A percentile compares a stretch with the other conserved stretches of the same genome.
These are phyloP conservation scores for Hormiphora californensis DNA, from an alignment of 37 sponge, comb jelly and placozoan species.

Conservation along the genomic window DNA sequence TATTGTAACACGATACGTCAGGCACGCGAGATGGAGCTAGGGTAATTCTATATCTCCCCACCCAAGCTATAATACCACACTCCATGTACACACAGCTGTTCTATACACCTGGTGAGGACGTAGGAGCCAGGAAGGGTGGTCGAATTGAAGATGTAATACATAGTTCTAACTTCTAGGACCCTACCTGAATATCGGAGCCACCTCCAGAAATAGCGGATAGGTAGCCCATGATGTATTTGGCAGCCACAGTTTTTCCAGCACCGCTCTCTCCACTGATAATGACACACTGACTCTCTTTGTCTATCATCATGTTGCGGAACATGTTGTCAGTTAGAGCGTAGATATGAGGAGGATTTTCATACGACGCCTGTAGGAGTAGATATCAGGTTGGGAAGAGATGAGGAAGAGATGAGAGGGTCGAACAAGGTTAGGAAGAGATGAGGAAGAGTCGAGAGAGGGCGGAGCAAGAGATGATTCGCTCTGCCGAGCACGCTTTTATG, in stretches of 20 bases:
- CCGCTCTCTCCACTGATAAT: slow-evolving; percentile 98
- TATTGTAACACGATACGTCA: neutral
- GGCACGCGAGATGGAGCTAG: neutral
- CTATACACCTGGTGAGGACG: too few species aligned
- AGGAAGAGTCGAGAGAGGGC: too few species aligned
- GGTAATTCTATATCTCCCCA: neutral
- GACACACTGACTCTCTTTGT: slow-evolving; percentile 95
- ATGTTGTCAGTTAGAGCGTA: slow-evolving; percentile 94
- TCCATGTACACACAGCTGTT: neutral
- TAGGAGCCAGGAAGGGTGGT: too few species aligned
- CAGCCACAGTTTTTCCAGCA: slow-evolving; percentile 93
- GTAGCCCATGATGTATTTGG: slow-evolving; percentile 96
- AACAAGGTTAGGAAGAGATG: too few species aligned
- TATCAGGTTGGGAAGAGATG: too few species aligned
- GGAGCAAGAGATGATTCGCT: too few species aligned
- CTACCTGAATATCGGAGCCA: slow-evolving; percentile 76
- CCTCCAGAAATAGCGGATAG: slow-evolving; percentile 92
- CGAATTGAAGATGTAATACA: too few species aligned
- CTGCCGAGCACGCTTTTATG: too few species aligned
- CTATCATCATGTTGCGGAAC: slow-evolving; percentile 97
- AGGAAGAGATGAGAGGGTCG: too few species aligned
- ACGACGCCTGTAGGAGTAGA: slow-evolving; percentile 71
- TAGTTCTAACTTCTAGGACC: too few species aligned
- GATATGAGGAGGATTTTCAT: slow-evolving; percentile 97
- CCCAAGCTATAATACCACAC: too few species aligned